Percentiles rank a stretch among this genome's conserved stretches.
Evolutionary conservation across 2,888 invertebrate genomes (phyloP).

Genomic region (Drosophila phalerata): DNA sequence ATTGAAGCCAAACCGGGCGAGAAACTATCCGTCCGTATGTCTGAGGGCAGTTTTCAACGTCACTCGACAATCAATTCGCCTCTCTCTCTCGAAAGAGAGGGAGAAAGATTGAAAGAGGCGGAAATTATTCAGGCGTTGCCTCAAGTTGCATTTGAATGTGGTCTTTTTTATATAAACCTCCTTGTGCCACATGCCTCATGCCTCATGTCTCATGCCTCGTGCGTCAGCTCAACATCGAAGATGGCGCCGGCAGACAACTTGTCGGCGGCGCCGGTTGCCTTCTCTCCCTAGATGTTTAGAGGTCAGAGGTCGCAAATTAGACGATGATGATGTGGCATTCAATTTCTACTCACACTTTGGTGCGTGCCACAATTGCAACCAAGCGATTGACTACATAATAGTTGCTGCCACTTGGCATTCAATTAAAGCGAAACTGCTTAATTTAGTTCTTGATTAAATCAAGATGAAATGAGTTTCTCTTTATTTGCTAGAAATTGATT

Average conservation of each 20-base stretch:
- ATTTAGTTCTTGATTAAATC: constrained; percentile 51
- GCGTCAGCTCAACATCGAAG: neutral
- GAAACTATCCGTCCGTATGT: constrained; percentile 38
- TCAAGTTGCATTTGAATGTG: constrained; percentile 55
- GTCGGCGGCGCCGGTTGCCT: constrained; percentile 38
- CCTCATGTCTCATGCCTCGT: neutral
- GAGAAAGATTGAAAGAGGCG: constrained; percentile 12
- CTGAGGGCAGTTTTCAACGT: constrained; percentile 20
- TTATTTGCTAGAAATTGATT: constrained; percentile 43
- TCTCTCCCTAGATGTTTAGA: constrained; percentile 8
- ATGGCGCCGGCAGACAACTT: constrained; percentile 53
- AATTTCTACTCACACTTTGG: constrained; percentile 3
- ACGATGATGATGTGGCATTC: constrained; percentile 15
- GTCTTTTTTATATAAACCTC: neutral
- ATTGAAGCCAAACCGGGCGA: constrained; percentile 51
- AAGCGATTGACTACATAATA: neutral
- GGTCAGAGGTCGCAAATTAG: constrained; percentile 52
- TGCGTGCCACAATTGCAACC: constrained; percentile 20
- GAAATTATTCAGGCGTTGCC: constrained; percentile 61
- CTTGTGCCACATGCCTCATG: constrained; percentile 1
- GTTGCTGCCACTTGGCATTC: constrained; percentile 28
- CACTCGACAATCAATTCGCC: constrained; percentile 49
- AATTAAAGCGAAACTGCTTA: constrained; percentile 49
- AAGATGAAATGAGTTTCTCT: constrained; percentile 13
- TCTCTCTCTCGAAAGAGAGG: constrained; percentile 4